These are phyloP conservation scores for Xylophagus ater DNA, from an alignment of 2,888 invertebrate genomes.

Conservation along the genomic window DNA sequence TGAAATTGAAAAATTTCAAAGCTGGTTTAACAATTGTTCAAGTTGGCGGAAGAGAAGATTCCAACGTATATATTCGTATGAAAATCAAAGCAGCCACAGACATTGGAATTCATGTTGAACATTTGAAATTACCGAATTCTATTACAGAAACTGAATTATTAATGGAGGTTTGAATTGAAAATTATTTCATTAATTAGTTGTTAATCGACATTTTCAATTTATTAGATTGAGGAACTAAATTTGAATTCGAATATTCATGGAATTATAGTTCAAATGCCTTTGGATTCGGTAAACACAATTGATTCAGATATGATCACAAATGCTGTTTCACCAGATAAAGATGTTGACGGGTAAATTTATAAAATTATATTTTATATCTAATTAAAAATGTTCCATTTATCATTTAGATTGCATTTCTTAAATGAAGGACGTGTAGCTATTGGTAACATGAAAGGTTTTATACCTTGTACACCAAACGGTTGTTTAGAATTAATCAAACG, in stretches of 20 bases:
- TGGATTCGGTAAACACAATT: conserved; percentile 72
- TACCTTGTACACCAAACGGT: conserved; percentile 95
- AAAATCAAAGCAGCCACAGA: conserved; percentile 86
- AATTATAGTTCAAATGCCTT: conserved; percentile 92
- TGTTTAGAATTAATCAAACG: conserved; percentile 84
- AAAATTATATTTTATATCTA: conserved; percentile 2
- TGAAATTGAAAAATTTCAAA: conserved; percentile 48
- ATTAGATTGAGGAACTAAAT: conserved; percentile 50
- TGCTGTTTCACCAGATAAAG: conserved; percentile 77
- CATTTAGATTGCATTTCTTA: conserved; percentile 69
- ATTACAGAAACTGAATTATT: conserved; percentile 62
- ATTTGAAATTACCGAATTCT: conserved; percentile 65
- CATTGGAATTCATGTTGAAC: conserved; percentile 76
- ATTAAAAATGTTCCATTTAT: not conserved
- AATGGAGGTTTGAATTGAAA: conserved; percentile 26
- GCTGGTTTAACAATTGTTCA: conserved; percentile 85
- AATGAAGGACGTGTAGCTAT: conserved; percentile 89
- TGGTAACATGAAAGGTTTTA: conserved; percentile 78
- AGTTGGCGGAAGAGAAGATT: conserved; percentile 93
- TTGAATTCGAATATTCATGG: conserved; percentile 77
- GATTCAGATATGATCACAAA: conserved; percentile 82
- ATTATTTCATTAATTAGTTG: not conserved
- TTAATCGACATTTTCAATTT: not conserved
- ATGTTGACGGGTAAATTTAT: conserved; percentile 78
- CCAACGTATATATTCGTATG: conserved; percentile 95